phyloP scores from a whole-genome alignment of 2,113 vertebrate genomes.

The Xiphophorus couchianus region DNA sequence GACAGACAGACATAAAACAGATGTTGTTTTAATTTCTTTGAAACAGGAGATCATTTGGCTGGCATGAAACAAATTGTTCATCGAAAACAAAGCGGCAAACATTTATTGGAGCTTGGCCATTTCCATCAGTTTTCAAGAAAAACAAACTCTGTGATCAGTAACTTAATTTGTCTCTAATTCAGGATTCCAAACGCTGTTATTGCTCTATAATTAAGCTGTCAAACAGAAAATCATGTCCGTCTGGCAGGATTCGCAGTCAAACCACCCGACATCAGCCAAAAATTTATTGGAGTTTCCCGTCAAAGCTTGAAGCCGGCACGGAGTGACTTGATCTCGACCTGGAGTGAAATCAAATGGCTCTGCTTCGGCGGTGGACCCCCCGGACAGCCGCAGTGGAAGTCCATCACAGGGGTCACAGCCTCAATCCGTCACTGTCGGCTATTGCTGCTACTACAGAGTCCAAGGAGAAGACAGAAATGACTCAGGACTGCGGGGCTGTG shows the following conservation, averaged over 20 bases:
- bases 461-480: conserved; percentile 49
- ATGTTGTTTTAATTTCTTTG: conserved; percentile 1
- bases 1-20: not conserved
- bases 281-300: conserved; percentile 35
- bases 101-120: not conserved
- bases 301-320: not conserved
- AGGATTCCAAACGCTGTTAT: too few relatives aligned
- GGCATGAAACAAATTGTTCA: not conserved
- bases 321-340: conserved; percentile 25
- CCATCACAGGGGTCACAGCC: conserved; percentile 70
- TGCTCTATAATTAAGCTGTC: conserved; percentile 7
- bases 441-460: conserved; percentile 32
- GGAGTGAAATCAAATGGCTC: conserved; percentile 52
- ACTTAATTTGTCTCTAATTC: conserved; percentile 1
- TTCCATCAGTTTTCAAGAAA: not conserved
- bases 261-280: not conserved
- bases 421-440: conserved; percentile 66
- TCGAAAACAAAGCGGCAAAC: not conserved
- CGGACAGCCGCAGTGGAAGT: conserved; percentile 55
- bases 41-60: not conserved
- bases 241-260: not conserved
- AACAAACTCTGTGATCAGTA: conserved; percentile 1
- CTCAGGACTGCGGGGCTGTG: conserved; percentile 22
- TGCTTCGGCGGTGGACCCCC: conserved; percentile 39
- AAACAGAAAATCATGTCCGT: not conserved